These are phyloP conservation scores for Gallinago solitaria DNA, from an alignment of 2,797 vertebrate genomes.

Conservation along the genomic window DNA sequence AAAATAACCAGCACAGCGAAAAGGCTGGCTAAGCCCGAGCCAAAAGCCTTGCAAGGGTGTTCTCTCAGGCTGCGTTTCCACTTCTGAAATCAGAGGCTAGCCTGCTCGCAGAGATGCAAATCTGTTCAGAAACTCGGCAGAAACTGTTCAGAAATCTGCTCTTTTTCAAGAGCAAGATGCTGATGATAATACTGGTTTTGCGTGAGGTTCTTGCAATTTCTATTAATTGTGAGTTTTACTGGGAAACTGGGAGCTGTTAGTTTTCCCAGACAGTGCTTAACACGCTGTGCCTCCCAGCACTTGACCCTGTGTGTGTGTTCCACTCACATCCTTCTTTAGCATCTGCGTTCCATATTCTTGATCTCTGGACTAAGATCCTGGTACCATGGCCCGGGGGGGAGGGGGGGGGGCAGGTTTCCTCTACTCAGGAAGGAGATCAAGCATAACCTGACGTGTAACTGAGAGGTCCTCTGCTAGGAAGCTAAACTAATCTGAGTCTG, in stretches of 20 bases:
- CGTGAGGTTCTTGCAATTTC: background rate
- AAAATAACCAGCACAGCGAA: background rate
- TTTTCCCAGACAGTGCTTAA: background rate
- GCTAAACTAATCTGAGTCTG: background rate
- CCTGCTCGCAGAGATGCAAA: background rate
- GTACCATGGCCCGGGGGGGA: background rate
- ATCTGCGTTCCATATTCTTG: rapidly evolving
- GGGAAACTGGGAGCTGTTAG: background rate
- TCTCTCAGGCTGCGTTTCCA: background rate
- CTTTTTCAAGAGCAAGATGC: background rate
- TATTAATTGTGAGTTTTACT: background rate
- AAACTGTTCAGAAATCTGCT: too few relatives aligned
- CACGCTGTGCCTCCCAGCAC: background rate
- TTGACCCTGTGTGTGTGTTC: background rate
- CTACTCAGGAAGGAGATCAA: background rate
- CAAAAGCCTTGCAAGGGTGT: background rate
- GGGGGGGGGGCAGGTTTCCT: background rate
- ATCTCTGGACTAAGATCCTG: background rate
- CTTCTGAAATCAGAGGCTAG: background rate
- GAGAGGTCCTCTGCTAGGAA: background rate
- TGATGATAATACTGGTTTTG: background rate
- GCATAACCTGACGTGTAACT: background rate
- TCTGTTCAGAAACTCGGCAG: background rate
- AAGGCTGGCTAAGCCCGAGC: background rate
- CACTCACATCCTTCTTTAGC: background rate